phyloP scores from a whole-genome alignment of 2,888 invertebrate genomes.

The Tribolium freemani region DNA sequence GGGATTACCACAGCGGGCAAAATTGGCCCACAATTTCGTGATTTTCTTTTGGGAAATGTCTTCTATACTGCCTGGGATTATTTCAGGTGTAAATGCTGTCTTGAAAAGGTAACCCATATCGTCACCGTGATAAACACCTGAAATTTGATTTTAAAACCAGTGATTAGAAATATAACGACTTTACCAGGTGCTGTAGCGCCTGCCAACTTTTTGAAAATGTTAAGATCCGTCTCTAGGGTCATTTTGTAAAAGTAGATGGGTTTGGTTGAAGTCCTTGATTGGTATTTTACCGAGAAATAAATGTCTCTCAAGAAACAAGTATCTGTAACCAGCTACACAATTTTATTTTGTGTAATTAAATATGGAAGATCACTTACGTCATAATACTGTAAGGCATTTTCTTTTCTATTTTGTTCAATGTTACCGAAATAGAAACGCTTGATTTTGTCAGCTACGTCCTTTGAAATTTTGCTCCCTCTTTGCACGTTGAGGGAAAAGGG shows the following conservation, averaged over 20 bases:
- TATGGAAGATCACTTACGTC: conserved; percentile 6
- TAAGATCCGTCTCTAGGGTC: conserved; percentile 55
- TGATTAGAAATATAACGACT: no score
- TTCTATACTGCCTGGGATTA: conserved; percentile 47
- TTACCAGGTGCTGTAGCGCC: conserved; percentile 13
- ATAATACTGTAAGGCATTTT: conserved; percentile 22
- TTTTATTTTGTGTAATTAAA: background rate
- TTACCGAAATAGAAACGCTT: conserved; percentile 59
- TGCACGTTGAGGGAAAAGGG: conserved; percentile 54
- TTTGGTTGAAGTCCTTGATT: conserved; percentile 51
- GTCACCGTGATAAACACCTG: conserved; percentile 55
- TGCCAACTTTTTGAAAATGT: conserved; percentile 44
- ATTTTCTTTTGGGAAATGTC: conserved; percentile 51
- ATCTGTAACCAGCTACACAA: conserved; percentile 57
- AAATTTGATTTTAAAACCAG: no score
- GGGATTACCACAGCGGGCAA: conserved; percentile 60
- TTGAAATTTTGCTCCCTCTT: conserved; percentile 50
- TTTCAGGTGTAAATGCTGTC: conserved; percentile 44
- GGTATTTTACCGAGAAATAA: conserved; percentile 51
- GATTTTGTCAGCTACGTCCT: conserved; percentile 45
- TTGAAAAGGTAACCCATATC: conserved; percentile 57
- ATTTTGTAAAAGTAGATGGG: conserved; percentile 61
- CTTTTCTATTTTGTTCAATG: conserved; percentile 36
- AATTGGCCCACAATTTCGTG: conserved; percentile 62
- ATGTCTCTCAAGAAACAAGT: conserved; percentile 51